Conservation (phyloP, 2,888 invertebrate genomes). For the Cephus pulcher region DNA sequence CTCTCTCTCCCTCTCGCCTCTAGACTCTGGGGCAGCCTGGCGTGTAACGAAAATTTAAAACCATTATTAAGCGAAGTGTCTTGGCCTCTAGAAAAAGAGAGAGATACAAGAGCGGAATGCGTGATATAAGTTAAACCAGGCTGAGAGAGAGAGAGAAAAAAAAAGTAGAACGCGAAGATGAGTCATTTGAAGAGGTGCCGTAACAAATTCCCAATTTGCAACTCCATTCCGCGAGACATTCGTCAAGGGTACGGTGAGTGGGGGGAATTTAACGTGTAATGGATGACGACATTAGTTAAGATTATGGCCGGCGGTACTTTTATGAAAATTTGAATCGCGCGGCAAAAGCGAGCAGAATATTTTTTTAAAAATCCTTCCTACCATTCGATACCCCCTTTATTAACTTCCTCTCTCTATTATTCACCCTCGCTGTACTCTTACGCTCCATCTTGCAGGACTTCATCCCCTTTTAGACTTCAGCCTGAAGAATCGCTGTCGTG, state of each 20-base stretch:
- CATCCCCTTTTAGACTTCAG: too few relatives aligned
- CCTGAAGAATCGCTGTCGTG: too few relatives aligned
- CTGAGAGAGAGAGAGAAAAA: neutral
- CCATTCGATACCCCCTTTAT: too few relatives aligned
- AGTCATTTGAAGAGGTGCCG: conserved; percentile 11
- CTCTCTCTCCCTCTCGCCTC: too few relatives aligned
- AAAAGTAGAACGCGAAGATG: too few relatives aligned
- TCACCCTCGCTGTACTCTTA: too few relatives aligned
- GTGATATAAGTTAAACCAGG: neutral
- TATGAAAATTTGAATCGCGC: too few relatives aligned
- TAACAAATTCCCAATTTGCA: conserved; percentile 43
- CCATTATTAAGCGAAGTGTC: conserved; percentile 33
- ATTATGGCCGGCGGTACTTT: conserved; percentile 24
- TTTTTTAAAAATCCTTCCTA: too few relatives aligned
- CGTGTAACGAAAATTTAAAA: conserved; percentile 42
- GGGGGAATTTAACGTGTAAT: conserved; percentile 35
- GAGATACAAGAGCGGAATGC: neutral
- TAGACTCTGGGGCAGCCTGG: conserved; percentile 9
- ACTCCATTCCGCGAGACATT: conserved; percentile 31
- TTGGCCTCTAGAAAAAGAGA: too few relatives aligned
- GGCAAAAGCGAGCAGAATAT: too few relatives aligned
- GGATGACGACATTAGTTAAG: conserved; percentile 39
- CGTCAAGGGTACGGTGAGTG: conserved; percentile 23
- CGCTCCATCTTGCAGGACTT: neutral
- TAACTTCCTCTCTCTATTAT: too few relatives aligned